Percentiles rank a stretch among this genome's conserved stretches.
Evolutionary conservation across 2,113 vertebrate genomes (phyloP).

Genomic region (Takifugu flavidus): DNA sequence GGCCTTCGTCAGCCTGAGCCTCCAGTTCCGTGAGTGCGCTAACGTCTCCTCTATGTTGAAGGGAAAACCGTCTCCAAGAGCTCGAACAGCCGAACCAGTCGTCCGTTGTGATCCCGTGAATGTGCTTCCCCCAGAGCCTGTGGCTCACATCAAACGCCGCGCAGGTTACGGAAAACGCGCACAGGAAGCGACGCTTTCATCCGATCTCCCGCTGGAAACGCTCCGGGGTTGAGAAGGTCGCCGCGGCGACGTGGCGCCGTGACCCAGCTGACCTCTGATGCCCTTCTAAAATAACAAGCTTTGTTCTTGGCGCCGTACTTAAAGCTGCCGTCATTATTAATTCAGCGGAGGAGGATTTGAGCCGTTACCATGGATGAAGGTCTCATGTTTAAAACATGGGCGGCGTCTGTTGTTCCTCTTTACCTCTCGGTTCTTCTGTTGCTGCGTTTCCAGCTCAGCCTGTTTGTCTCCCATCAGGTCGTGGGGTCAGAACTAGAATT

Average conservation of each 20-base stretch:
- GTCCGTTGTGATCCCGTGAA: not conserved
- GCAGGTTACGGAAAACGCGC: not conserved
- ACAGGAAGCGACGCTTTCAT: slow-evolving; percentile 1
- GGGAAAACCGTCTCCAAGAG: not conserved
- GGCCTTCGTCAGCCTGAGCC: slow-evolving; percentile 89
- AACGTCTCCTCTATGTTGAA: not conserved
- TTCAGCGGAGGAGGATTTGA: slow-evolving; percentile 44
- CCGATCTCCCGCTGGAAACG: slow-evolving; percentile 8
- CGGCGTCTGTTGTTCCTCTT: slow-evolving; percentile 22
- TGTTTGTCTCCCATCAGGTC: not conserved
- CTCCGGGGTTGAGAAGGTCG: not conserved
- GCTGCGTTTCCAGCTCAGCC: not conserved
- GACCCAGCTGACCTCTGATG: slow-evolving; percentile 5
- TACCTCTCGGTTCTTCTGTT: not conserved
- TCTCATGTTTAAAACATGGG: slow-evolving; percentile 53
- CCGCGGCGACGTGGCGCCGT: not conserved
- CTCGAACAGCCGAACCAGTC: not conserved
- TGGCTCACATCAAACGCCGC: not conserved
- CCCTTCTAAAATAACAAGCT: not conserved
- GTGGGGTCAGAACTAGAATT: not conserved
- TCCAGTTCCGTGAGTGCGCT: slow-evolving; percentile 89
- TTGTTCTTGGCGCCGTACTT: slow-evolving; percentile 9
- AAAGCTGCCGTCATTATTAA: slow-evolving; percentile 47
- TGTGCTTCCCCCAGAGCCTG: not conserved
- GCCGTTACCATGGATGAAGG: slow-evolving; percentile 36